Percentiles rank a stretch among this genome's conserved stretches.
These are phyloP conservation scores for Montipora capricornis DNA, from an alignment of 64 coral and sea anemone species.

Conservation along the genomic window DNA sequence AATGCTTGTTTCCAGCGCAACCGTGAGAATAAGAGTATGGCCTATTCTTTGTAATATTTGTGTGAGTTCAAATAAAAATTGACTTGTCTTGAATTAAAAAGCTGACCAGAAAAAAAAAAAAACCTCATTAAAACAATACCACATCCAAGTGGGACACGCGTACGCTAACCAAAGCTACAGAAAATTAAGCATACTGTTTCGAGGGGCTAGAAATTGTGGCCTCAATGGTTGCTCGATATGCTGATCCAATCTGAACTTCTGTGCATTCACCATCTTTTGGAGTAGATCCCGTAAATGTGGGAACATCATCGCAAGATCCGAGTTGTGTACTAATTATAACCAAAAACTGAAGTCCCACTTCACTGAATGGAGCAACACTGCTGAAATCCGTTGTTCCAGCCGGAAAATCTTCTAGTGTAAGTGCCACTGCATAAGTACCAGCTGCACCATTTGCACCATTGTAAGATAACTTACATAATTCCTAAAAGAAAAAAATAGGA, in stretches of 20 bases:
- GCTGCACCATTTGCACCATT: not conserved
- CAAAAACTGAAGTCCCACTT: not conserved
- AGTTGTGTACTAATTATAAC: not conserved
- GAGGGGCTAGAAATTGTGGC: not conserved
- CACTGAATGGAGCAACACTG: not conserved
- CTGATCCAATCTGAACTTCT: not conserved
- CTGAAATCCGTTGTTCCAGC: not conserved
- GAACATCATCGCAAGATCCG: not conserved
- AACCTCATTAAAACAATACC: no score
- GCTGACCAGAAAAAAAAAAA: no score
- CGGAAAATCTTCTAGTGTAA: not conserved
- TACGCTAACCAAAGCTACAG: no score
- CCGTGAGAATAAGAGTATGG: no score
- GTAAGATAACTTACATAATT: not conserved
- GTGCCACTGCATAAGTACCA: not conserved
- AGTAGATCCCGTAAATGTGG: not conserved
- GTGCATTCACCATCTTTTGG: not conserved
- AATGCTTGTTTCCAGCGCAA: no score
- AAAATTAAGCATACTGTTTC: not conserved
- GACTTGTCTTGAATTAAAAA: no score
- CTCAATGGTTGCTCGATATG: not conserved
- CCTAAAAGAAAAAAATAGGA: not conserved
- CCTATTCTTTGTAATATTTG: no score
- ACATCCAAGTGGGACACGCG: no score
- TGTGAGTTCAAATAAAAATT: no score